Evolutionary conservation across 2,888 invertebrate genomes (phyloP), one percentile per base, ranked within the genome.

Genomic region (Notodonta ziczac): DNA sequence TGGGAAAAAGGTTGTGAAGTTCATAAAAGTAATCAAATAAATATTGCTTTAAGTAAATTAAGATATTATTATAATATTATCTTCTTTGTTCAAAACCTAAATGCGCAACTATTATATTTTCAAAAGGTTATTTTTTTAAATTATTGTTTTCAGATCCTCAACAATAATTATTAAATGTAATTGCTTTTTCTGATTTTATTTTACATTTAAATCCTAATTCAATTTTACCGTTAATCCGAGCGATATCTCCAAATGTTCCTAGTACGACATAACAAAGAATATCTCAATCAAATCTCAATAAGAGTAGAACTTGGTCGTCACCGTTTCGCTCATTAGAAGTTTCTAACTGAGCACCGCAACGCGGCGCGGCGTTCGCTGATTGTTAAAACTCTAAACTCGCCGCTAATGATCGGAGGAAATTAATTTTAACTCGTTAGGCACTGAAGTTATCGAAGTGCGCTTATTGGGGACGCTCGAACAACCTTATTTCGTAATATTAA

Each of bases 351-450:
- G 66, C 61, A 56, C 56, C 60, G 65, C 39, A 12, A 5, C 32
- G 5, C 32, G 32, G 32, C 52, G 52, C 32, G 12, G 52, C 32
- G 12, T 24, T 52, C 24, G 70, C 71, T 73, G 73, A 73, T 75
- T 72, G 76, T 81, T 69, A 70, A 73, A 69, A 71, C 75, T 66
- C 69, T 68, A 61, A 73, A 70, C 70, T 73, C 62, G 50, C 56
- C 69, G 60, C 76, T 76, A 81, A 81, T 77, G 71, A 81, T 73
- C 60, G 70, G 58, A 56, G 68, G 69, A 71, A 79, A 77, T 80
- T 75, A 76, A 77, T 78, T 80, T 75, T 62, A 75, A 71, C 77
- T 74, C 56, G 58, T 65, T 62, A 24, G 24, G 24, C 2, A 24
- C 53, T 16, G 58, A 32, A 62, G 58, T 61, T 62, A 56, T 65